Evolutionary conservation across 2,797 vertebrate species (phyloP), one percentile per base, ranked within the genome.

Genomic region (Dermochelys coriacea): DNA sequence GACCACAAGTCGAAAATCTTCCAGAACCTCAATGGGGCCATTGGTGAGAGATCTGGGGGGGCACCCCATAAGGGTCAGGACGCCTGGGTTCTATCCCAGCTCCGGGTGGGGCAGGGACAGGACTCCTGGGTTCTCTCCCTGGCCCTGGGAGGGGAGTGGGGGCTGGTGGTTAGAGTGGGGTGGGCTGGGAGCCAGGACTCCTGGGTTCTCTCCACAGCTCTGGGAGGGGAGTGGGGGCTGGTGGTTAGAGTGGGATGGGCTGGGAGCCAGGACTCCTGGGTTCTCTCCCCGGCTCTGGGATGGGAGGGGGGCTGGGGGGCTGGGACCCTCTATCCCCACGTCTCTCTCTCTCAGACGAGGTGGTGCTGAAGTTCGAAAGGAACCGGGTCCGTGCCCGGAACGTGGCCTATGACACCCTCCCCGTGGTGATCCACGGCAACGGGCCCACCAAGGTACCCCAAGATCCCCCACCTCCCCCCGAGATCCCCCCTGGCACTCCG

Each of bases 21-120:
- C 97, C 99, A 99, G 97, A 99, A 99, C 86, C 98, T 99, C 85
- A 99, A 99, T 5, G 99, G 99, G 78, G 99, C 99, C 29, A 97
- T 99, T 27, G 99, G 99, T 99, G 94, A 98, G 98, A 87, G 25
- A 61, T 51, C n/a, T n/a, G 31, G 19, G 50, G 51, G 27, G n/a
- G 31, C 14, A 12, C 12, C 27, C 11, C 57, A 7, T 23, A 77
- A 45, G 64, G 64, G 14, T 54, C 80, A 41, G 45, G 81, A 51
- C 41, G 34, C 51, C 50, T 50, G 50, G 50, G 50, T 50, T 4
- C 50, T 50, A 50, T 50, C 25, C 25, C 50, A 50, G 50, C 47
- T 25, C 88, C 25, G 54, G n/a, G 37, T 21, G 15, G 49, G n/a
- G 71, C 8, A 1, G 37, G 71, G 71, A 7, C 61, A 64, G 61